Evolutionary conservation across 2,888 invertebrate genomes (phyloP).

Genomic region (Drosophila putrida): DNA sequence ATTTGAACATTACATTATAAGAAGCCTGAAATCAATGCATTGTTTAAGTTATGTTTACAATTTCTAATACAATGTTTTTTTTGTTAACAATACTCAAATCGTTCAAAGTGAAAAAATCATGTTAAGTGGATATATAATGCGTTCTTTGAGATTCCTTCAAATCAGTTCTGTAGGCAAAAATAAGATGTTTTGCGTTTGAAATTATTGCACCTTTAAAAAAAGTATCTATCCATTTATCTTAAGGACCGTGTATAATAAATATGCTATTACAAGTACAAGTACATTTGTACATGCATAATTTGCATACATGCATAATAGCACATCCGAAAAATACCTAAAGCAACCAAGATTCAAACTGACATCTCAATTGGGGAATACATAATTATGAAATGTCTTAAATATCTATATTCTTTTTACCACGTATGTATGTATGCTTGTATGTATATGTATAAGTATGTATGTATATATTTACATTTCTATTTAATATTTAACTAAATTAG

Average conservation of each 20-base stretch:
- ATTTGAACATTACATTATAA: conserved; percentile 8
- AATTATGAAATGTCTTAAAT: conserved; percentile 49
- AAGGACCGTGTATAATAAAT: conserved; percentile 40
- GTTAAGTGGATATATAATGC: conserved; percentile 46
- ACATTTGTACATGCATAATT: conserved; percentile 48
- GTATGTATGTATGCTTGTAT: conserved; percentile 19
- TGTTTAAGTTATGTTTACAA: conserved; percentile 20
- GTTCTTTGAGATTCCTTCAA: conserved; percentile 63
- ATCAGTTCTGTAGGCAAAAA: conserved; percentile 62
- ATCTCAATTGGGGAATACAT: conserved; percentile 46
- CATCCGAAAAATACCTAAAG: conserved; percentile 45
- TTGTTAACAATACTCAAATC: conserved; percentile 14
- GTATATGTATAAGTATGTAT: conserved; percentile 30
- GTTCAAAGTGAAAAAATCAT: conserved; percentile 24
- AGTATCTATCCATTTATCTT: conserved; percentile 32
- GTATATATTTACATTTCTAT: conserved; percentile 55
- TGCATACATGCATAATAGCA: conserved; percentile 22
- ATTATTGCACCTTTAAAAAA: conserved; percentile 67
- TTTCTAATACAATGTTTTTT: conserved; percentile 1
- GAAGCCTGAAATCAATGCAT: conserved; percentile 10
- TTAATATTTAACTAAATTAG: conserved; percentile 52
- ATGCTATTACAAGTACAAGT: conserved; percentile 41
- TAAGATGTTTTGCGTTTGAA: conserved; percentile 48
- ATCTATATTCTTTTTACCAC: conserved; percentile 33
- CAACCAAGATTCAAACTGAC: conserved; percentile 43